phyloP scores from a whole-genome alignment of 2,888 invertebrate genomes.

The Hermodice carunculata region DNA sequence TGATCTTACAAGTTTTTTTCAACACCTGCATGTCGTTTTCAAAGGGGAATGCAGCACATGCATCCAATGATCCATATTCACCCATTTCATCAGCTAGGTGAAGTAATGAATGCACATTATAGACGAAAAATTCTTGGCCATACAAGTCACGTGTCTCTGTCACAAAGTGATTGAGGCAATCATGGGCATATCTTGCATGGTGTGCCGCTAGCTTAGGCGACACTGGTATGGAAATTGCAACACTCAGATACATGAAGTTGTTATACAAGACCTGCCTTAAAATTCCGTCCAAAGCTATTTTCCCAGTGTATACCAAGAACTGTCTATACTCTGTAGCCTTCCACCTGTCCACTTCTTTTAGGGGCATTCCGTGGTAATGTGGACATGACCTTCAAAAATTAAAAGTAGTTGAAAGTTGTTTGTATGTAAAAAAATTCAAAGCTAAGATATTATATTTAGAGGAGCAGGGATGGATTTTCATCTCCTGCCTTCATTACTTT shows the following conservation, averaged over 20 bases:
- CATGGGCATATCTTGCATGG: neutral
- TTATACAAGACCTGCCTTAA: neutral
- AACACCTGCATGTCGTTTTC: constrained; percentile 2
- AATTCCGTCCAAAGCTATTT: neutral
- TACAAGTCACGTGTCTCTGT: neutral
- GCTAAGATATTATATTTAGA: too few relatives aligned
- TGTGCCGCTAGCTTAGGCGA: neutral
- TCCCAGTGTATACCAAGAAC: constrained; percentile 1
- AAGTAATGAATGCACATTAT: constrained; percentile 1
- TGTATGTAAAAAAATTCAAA: too few relatives aligned
- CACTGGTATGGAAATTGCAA: neutral
- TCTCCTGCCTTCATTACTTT: too few relatives aligned
- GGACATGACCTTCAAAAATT: too few relatives aligned
- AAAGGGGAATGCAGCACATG: constrained; percentile 1
- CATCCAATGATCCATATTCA: neutral
- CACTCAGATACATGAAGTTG: neutral
- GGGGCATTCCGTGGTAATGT: too few relatives aligned
- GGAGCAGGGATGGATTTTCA: too few relatives aligned
- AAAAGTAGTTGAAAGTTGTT: too few relatives aligned
- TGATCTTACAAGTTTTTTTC: neutral
- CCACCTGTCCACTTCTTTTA: neutral
- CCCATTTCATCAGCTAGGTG: neutral
- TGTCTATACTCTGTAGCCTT: constrained; percentile 1
- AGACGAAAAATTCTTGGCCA: neutral
- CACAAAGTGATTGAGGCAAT: neutral